These are phyloP conservation scores for Danio kyathit DNA, from an alignment of 2,797 vertebrate genomes.

Conservation along the genomic window DNA sequence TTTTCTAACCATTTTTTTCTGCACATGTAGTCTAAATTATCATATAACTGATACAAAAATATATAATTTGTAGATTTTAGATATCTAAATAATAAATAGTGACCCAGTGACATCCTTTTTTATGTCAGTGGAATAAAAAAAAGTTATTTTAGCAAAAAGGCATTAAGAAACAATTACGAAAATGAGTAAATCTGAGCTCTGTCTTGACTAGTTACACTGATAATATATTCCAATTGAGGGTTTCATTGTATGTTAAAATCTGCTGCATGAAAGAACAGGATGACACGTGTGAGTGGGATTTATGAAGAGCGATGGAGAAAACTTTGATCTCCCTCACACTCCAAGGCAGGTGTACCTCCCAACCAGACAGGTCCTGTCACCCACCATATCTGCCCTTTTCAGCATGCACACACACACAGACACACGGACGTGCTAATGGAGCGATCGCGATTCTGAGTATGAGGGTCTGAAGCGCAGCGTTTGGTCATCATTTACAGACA, in stretches of 20 bases:
- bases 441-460: conserved; percentile 25
- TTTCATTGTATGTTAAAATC: conserved; percentile 56
- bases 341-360: conserved; percentile 61
- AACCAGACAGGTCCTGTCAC: conserved; percentile 62
- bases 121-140: no score
- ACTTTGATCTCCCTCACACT: conserved; percentile 64
- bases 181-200: not conserved
- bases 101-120: no score
- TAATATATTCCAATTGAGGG: conserved; percentile 48
- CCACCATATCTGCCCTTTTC: conserved; percentile 56
- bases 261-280: conserved; percentile 37
- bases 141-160: no score
- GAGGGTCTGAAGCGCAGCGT: conserved; percentile 24
- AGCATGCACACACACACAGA: conserved; percentile 26
- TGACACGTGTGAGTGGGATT: conserved; percentile 56
- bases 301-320: conserved; percentile 52
- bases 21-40: no score
- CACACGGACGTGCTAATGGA: conserved; percentile 36
- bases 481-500: conserved; percentile 35
- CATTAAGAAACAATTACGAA: not conserved
- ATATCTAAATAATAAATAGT: no score
- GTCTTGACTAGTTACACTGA: not conserved
- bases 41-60: no score
- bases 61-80: no score
- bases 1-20: no score